phyloP scores from a whole-genome alignment of 2,113 vertebrate genomes.

The Gadus chalcogrammus region DNA sequence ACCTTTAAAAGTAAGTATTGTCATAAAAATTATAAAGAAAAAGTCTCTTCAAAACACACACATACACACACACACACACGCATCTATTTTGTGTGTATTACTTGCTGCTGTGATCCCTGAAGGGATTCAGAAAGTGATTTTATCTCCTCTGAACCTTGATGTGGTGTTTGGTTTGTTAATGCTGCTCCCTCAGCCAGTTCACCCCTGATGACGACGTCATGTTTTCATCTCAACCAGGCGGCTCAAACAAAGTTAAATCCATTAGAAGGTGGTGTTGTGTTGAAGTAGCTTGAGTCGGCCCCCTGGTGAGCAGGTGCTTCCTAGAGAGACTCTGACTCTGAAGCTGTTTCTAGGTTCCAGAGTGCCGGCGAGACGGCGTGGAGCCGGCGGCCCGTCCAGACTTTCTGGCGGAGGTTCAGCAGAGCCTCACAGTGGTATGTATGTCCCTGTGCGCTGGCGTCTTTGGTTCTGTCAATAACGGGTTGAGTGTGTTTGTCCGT shows the following conservation, averaged over 20 bases:
- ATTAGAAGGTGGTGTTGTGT: not conserved
- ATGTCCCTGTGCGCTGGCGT: not conserved
- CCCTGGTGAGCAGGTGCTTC: not conserved
- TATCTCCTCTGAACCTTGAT: not conserved
- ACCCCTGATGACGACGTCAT: not conserved
- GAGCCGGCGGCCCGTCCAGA: conserved; percentile 18
- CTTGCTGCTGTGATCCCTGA: not conserved
- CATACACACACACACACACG: too few relatives aligned
- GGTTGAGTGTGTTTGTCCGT: not conserved
- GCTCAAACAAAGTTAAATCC: not conserved
- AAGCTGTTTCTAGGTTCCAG: conserved; percentile 61
- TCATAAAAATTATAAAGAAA: too few relatives aligned
- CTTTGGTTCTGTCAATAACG: too few relatives aligned
- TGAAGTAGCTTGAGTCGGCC: not conserved
- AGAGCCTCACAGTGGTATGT: conserved; percentile 56
- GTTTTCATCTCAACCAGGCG: not conserved
- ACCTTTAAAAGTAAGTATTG: too few relatives aligned
- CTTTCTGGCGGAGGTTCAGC: conserved; percentile 47
- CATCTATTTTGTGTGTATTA: too few relatives aligned
- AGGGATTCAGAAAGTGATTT: not conserved
- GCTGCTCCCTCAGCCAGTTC: not conserved
- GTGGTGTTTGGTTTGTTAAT: not conserved
- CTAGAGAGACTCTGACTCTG: not conserved
- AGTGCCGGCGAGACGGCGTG: conserved; percentile 35
- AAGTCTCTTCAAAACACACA: too few relatives aligned